phyloP scores from a whole-genome alignment of 2,888 invertebrate species.

The Corbicula japonica region DNA sequence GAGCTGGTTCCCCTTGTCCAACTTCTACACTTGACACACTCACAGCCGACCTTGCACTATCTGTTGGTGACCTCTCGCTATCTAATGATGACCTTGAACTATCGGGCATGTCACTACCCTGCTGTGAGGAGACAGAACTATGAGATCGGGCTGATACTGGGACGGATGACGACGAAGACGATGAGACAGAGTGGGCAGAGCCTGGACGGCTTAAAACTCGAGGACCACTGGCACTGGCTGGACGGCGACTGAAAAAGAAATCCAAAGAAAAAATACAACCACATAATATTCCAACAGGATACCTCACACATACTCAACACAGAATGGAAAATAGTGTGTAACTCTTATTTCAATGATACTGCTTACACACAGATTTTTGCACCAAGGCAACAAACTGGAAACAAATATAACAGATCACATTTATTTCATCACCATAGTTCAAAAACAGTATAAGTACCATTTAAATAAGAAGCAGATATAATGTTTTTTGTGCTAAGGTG shows the following conservation, averaged over 20 bases:
- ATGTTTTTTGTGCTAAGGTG: no score
- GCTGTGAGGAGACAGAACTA: conserved; percentile 21
- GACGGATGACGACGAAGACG: conserved; percentile 39
- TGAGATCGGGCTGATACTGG: conserved; percentile 32
- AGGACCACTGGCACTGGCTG: conserved; percentile 56
- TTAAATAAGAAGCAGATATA: no score
- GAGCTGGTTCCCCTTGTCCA: conserved; percentile 46
- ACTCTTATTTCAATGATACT: no score
- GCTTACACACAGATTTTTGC: no score
- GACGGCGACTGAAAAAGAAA: conserved; percentile 65
- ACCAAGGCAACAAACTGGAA: no score
- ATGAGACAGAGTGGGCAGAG: conserved; percentile 51
- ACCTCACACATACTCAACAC: no score
- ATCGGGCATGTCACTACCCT: conserved; percentile 21
- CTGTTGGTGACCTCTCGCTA: conserved; percentile 49
- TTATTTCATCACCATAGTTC: no score
- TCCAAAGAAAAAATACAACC: no score
- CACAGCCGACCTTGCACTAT: conserved; percentile 58
- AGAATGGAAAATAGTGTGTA: no score
- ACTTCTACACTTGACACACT: conserved; percentile 60
- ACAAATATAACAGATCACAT: no score
- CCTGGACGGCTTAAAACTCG: conserved; percentile 59
- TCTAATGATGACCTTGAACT: conserved; percentile 46
- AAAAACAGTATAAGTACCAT: no score
- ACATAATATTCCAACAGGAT: no score